Conservation (phyloP, 2,888 invertebrate species). For the Drosophila mayaguana region DNA sequence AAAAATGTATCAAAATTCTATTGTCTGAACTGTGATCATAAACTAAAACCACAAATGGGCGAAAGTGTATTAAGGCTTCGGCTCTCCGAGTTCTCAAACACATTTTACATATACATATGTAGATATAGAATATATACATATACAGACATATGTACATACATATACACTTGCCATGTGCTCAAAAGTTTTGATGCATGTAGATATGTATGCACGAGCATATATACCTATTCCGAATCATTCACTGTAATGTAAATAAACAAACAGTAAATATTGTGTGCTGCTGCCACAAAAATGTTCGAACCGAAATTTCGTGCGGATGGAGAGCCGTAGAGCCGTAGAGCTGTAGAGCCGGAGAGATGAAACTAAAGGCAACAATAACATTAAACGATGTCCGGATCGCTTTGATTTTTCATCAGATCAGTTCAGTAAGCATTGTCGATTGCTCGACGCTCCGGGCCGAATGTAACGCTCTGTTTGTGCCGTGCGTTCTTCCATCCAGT, state of each 20-base stretch:
- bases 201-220: not conserved
- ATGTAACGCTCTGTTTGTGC: conserved; percentile 6
- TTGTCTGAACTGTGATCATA: not conserved
- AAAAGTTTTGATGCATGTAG: too few species aligned
- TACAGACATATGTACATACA: not conserved
- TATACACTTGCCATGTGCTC: conserved; percentile 1
- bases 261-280: conserved; percentile 31
- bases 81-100: not conserved
- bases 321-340: conserved; percentile 24
- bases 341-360: conserved; percentile 16
- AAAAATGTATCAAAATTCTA: not conserved
- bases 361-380: conserved; percentile 37
- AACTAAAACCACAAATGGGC: conserved; percentile 4
- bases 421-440: conserved; percentile 45
- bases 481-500: not conserved
- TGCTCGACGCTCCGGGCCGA: conserved; percentile 10
- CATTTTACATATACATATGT: not conserved
- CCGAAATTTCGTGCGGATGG: conserved; percentile 31
- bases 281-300: conserved; percentile 41
- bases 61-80: not conserved
- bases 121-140: not conserved
- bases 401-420: conserved; percentile 42
- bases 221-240: conserved; percentile 48
- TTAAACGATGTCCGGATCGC: conserved; percentile 34
- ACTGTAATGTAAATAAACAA: conserved; percentile 70